Conservation (phyloP, 30 jellyfish, hydroid and myxozoan species). For the Chironex yamaguchii region DNA sequence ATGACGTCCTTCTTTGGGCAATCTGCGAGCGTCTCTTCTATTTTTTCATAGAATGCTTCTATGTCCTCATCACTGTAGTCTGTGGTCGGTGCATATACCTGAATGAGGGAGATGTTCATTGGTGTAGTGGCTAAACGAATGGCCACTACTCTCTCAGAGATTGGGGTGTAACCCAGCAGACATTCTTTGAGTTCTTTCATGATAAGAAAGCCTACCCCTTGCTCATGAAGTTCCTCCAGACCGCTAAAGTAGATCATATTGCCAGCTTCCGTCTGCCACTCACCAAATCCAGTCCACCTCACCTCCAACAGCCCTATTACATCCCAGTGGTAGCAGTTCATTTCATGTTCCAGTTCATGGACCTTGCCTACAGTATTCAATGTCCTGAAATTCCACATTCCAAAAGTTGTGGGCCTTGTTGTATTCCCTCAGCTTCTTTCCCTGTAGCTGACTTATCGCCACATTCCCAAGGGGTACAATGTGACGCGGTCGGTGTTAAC, state of each 20-base stretch:
- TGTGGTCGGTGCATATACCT: conserved; percentile 38
- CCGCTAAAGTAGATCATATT: conserved; percentile 10
- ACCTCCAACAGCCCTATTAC: conserved; percentile 25
- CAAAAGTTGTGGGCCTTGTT: not conserved
- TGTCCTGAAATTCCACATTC: not conserved
- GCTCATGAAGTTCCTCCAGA: not conserved
- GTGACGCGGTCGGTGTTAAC: not conserved
- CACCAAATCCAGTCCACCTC: conserved; percentile 15
- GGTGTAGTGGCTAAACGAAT: conserved; percentile 11
- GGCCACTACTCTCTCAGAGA: not conserved
- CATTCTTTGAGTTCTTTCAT: not conserved
- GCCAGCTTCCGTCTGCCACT: conserved; percentile 1
- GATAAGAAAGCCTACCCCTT: conserved; percentile 53
- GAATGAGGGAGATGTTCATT: not conserved
- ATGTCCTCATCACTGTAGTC: conserved; percentile 23
- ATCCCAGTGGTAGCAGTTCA: conserved; percentile 4
- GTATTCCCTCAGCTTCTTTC: not conserved
- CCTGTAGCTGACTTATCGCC: not conserved
- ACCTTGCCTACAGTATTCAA: conserved; percentile 6
- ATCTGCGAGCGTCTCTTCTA: not conserved
- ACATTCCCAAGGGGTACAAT: not conserved
- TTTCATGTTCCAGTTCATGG: conserved; percentile 1
- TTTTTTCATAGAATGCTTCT: conserved; percentile 11
- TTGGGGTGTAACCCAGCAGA: conserved; percentile 7
- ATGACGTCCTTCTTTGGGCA: conserved; percentile 20